Evolutionary conservation across 2,113 vertebrate species (phyloP), one percentile per base, ranked within the genome.

Genomic region (Eudyptes chrysolophus): DNA sequence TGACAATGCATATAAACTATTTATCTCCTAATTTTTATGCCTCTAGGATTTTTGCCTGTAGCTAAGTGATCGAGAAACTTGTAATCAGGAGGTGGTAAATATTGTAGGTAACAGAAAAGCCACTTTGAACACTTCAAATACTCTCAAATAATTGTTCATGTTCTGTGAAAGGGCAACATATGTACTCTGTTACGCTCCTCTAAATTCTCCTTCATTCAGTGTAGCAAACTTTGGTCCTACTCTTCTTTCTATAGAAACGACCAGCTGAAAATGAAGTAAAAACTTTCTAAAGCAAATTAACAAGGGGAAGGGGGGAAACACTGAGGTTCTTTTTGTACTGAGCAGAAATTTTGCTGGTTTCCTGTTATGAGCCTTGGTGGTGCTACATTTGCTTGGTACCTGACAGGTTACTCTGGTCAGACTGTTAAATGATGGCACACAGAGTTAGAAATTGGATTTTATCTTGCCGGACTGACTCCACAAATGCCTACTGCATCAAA

Each of bases 101-200:
- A 65, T 9, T 48, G 7, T 49, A 22, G 8, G 7, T 48, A 75
- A 38, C 18, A 52, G 55, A 34, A 95, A 58, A 75, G 32, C n/a
- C 38, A 34, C 55, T 66, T 58, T 1, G 2, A 49, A 64, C 30
- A 51, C 10, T 75, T 68, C 24, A 36, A 86, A 49, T n/a, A 24
- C 14, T 24, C 12, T 46, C n/a, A 89, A 62, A 22, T 80, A 49
- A n/a, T 17, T 3, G 7, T 27, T 61, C 26, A 6, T 17, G 5
- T 48, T 92, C 49, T 81, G n/a, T 42, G 64, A 77, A 69, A 32
- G 29, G 29, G 13, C 4, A 14, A 38, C 6, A 7, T 20, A 4
- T 2, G 15, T 26, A 14, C n/a, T 92, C 36, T 40, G 19, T 27
- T 60, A 60, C 0, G 0, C 17, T 88, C 79, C 32, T 78, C 26